phyloP scores from a whole-genome alignment of 2,113 vertebrate species.

The Fregata magnificens region DNA sequence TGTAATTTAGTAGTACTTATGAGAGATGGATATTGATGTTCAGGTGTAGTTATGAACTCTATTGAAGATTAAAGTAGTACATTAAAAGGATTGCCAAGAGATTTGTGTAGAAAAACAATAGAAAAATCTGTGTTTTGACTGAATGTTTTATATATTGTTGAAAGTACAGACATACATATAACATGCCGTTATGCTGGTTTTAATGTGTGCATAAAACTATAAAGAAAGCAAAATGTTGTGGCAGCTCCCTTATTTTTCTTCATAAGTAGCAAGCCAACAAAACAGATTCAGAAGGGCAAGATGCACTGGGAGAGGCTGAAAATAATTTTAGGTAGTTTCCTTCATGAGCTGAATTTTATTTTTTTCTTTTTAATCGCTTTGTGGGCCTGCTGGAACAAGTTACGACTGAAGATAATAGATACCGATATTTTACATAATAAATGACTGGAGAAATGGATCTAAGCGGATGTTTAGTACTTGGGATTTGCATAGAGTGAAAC shows the following conservation, averaged over 20 bases:
- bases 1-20: background rate
- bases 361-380: background rate
- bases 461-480: background rate
- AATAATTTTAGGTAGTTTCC: background rate
- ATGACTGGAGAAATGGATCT: background rate
- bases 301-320: background rate
- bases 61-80: background rate
- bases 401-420: background rate
- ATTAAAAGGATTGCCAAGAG: background rate
- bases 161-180: background rate
- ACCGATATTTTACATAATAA: background rate
- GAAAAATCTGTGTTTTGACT: background rate
- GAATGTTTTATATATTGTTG: background rate
- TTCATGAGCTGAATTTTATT: background rate
- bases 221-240: background rate
- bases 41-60: background rate
- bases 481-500: background rate
- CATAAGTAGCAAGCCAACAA: background rate
- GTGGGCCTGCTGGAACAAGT: background rate
- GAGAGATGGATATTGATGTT: background rate
- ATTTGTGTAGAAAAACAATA: background rate
- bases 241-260: background rate
- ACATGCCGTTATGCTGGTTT: background rate
- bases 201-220: background rate
- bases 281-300: background rate